phyloP scores from a whole-genome alignment of 2,888 invertebrate species.

The Ophion slaviceki region DNA sequence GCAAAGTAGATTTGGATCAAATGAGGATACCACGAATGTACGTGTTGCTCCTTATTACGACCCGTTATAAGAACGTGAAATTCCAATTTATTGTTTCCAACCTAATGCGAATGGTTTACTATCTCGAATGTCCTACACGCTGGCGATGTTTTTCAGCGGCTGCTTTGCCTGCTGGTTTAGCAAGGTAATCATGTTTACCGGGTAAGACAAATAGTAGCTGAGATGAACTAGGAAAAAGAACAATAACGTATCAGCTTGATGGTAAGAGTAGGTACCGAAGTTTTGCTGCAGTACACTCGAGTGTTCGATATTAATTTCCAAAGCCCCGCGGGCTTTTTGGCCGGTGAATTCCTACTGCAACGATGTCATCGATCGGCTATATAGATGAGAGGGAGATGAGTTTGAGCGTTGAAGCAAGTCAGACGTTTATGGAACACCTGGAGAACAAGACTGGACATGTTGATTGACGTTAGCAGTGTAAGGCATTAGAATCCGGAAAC shows the following conservation, averaged over 20 bases:
- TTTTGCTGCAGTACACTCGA: conserved; percentile 30
- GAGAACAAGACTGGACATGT: conserved; percentile 48
- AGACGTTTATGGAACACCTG: conserved; percentile 65
- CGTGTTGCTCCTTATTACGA: too few relatives aligned
- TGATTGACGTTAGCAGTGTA: conserved; percentile 70
- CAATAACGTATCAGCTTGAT: conserved; percentile 39
- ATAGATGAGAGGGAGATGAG: conserved; percentile 42
- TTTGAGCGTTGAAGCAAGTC: conserved; percentile 59
- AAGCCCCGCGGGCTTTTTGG: conserved; percentile 61
- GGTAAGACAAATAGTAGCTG: too few relatives aligned
- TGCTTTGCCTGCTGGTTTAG: too few relatives aligned
- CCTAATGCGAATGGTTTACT: too few relatives aligned
- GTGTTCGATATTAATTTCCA: conserved; percentile 66
- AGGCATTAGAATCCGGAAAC: conserved; percentile 64
- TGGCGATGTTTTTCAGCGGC: too few relatives aligned
- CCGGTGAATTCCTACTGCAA: conserved; percentile 30
- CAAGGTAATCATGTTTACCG: too few relatives aligned
- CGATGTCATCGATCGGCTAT: conserved; percentile 36
- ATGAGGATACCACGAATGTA: too few relatives aligned
- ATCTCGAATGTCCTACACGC: too few relatives aligned
- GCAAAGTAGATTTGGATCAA: too few relatives aligned
- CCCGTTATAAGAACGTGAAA: too few relatives aligned
- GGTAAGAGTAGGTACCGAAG: conserved; percentile 29
- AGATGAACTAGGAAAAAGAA: not conserved
- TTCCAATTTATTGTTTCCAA: too few relatives aligned